Evolutionary conservation across 2,888 invertebrate species (phyloP), one percentile per base, ranked within the genome.

Genomic region (Ophonus ardosiacus): DNA sequence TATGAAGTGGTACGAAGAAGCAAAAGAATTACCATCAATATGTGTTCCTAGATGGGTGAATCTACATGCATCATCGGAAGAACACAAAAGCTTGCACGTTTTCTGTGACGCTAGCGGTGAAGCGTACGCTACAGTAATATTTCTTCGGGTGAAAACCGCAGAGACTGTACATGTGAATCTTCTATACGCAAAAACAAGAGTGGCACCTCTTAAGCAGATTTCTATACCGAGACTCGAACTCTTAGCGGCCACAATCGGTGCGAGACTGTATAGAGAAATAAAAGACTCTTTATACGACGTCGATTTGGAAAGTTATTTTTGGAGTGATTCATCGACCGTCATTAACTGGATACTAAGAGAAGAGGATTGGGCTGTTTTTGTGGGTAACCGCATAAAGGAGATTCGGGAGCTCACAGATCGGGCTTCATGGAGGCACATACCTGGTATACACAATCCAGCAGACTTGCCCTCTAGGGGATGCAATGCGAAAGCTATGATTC

Each of bases 181-280:
- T 17, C 10, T 89, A n/a, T 80, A 84, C 18, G 88, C 89, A 5
- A 88, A 88, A 84, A 40, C 88, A 13, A 87, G 89, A 86, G 87
- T 90, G 15, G 87, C 88, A 17, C 88, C 88, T 0, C 17, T 87
- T 0, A 87, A 88, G 74, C 86, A 86, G 57, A 74, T 86, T 15
- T 88, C 88, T 0, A 89, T 90, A 18, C 89, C 89, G 0, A 81
- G 89, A 21, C 81, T 90, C 10, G 89, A 90, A 85, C 84, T 90
- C 57, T 51, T 89, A 31, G 89, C 87, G 7, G 88, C 88, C n/a
- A 83, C 87, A n/a, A 88, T 89, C 38, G 88, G 87, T 17, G 87
- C 87, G 0, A 78, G 88, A 79, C 61, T 89, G 17, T 21, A 81
- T 18, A 38, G 76, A 13, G 80, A 56, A 13, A 83, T 88, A 0